Conservation (phyloP, 1,140 invertebrate species). For the Lanistes nyassanus region DNA sequence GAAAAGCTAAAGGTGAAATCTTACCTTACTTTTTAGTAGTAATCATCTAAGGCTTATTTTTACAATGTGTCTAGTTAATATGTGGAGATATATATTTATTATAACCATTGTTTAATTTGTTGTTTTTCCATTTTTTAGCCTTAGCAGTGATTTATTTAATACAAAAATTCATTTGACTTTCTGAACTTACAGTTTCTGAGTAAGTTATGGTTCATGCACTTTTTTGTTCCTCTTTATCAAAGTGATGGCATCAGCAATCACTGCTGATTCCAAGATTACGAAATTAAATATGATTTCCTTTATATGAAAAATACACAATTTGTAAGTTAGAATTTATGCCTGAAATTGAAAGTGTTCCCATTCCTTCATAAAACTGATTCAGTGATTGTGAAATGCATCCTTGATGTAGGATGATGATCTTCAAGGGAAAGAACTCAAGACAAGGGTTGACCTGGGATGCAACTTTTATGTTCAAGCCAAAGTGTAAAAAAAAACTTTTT, state of each 20-base stretch:
- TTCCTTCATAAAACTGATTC: too few relatives aligned
- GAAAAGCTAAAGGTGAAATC: slow-evolving; percentile 63
- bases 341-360: too few relatives aligned
- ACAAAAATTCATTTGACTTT: background rate
- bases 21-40: too few relatives aligned
- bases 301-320: too few relatives aligned
- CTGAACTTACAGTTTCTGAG: background rate
- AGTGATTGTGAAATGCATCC: too few relatives aligned
- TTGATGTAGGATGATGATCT: slow-evolving; percentile 68
- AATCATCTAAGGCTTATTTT: background rate
- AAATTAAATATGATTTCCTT: too few relatives aligned
- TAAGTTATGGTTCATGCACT: too few relatives aligned
- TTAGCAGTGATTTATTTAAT: background rate
- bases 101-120: background rate
- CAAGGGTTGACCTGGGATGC: slow-evolving; percentile 82
- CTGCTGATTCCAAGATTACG: too few relatives aligned
- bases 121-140: background rate
- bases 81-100: background rate
- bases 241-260: background rate
- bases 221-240: too few relatives aligned
- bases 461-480: slow-evolving; percentile 73
- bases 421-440: slow-evolving; percentile 76
- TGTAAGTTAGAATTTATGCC: too few relatives aligned
- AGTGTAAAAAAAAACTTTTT: slow-evolving; percentile 47
- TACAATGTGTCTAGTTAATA: background rate